Conservation (phyloP, 1,140 invertebrate genomes). For the Triops cancriformis region DNA sequence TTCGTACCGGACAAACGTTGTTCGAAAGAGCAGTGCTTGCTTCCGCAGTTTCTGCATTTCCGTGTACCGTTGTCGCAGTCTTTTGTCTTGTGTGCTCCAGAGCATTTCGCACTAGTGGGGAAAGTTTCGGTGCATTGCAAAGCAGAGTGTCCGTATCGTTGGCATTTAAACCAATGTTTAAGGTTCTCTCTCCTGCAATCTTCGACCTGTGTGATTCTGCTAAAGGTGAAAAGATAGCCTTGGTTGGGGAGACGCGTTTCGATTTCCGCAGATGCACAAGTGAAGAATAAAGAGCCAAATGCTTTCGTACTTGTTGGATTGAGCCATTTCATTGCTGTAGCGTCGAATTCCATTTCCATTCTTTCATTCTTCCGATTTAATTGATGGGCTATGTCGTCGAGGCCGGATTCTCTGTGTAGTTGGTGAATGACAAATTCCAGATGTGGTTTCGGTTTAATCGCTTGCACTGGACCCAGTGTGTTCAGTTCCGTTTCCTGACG, state of each 20-base stretch:
- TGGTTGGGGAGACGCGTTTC: background rate
- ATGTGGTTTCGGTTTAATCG: too few species aligned
- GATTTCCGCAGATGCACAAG: background rate
- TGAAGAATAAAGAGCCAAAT: background rate
- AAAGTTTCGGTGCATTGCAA: background rate
- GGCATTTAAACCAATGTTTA: background rate
- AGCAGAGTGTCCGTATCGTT: slow-evolving; percentile 15
- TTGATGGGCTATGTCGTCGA: too few species aligned
- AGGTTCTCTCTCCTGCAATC: background rate
- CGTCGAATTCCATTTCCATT: too few species aligned
- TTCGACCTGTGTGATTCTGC: background rate
- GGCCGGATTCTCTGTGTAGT: too few species aligned
- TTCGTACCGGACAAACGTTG: too few species aligned
- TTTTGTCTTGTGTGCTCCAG: background rate
- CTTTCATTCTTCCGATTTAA: too few species aligned
- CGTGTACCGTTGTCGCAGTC: background rate
- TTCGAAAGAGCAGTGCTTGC: too few species aligned
- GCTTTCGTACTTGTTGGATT: background rate
- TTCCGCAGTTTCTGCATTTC: slow-evolving; percentile 1
- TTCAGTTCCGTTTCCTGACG: too few species aligned
- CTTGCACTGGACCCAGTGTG: too few species aligned
- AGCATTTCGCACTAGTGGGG: too few species aligned
- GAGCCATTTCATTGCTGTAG: background rate
- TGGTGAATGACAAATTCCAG: too few species aligned
- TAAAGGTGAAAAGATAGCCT: background rate